Evolutionary conservation across 2,113 vertebrate genomes (phyloP).

Genomic region (Gymnorhina tibicen): DNA sequence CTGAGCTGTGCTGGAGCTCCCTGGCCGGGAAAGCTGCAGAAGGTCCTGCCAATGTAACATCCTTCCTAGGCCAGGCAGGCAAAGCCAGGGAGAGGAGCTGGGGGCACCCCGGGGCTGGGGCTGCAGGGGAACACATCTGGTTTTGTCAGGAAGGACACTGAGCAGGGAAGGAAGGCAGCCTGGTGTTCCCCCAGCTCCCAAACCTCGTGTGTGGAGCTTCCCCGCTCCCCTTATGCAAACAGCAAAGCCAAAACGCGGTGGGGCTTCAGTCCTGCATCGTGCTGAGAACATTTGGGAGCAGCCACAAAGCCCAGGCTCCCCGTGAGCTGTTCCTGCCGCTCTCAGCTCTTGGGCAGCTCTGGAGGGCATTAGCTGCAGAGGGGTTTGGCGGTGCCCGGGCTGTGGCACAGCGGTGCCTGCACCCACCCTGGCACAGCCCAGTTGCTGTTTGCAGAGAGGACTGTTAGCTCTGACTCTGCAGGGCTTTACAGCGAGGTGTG

Average conservation of each 20-base stretch:
- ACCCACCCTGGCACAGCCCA: background rate
- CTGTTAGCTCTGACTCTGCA: background rate
- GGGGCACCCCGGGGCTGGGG: background rate
- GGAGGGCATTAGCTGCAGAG: background rate
- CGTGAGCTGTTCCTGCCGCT: background rate
- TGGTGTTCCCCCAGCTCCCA: background rate
- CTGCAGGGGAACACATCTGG: background rate
- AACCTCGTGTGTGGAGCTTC: background rate
- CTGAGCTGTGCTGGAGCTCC: background rate
- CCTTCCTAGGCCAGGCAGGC: background rate
- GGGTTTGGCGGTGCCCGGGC: background rate
- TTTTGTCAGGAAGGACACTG: background rate
- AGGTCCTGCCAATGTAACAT: background rate
- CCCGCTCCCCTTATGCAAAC: rapidly evolving
- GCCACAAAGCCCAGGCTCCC: background rate
- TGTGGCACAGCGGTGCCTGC: rapidly evolving
- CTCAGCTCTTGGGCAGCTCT: rapidly evolving
- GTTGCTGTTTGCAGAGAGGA: background rate
- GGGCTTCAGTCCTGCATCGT: rapidly evolving
- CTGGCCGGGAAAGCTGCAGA: background rate
- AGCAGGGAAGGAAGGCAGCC: background rate
- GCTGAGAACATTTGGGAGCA: background rate
- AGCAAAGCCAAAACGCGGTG: rapidly evolving
- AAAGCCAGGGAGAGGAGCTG: background rate
- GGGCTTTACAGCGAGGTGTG: background rate